Evolutionary conservation across 2,113 vertebrate genomes (phyloP).

Genomic region (Nyctereutes procyonoides): DNA sequence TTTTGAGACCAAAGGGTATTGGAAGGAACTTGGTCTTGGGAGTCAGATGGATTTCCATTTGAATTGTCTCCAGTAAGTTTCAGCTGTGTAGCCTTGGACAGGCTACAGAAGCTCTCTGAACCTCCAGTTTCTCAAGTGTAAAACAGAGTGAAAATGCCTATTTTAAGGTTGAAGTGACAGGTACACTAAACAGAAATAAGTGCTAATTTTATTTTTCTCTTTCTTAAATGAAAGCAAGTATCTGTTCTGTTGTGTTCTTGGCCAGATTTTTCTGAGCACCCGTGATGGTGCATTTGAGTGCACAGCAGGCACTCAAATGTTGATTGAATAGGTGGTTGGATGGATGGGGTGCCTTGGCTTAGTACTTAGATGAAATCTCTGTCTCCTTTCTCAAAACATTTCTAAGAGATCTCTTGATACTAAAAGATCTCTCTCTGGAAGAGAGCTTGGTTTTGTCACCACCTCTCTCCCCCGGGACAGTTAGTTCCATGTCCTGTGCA

Average conservation of each 20-base stretch:
- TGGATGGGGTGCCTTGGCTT: background rate
- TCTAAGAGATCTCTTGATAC: background rate
- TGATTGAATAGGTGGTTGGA: background rate
- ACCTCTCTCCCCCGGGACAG: background rate
- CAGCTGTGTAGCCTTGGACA: background rate
- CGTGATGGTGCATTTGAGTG: background rate
- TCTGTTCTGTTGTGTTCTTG: background rate
- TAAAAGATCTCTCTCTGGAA: too few species aligned
- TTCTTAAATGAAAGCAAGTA: background rate
- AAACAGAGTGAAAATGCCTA: background rate
- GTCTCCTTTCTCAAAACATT: background rate
- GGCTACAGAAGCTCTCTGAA: background rate
- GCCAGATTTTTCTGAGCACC: background rate
- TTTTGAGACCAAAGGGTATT: conserved; percentile 25
- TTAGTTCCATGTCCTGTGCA: background rate
- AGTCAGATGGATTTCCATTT: background rate
- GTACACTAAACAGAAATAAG: background rate
- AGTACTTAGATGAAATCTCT: background rate
- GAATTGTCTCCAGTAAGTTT: background rate
- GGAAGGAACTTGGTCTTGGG: background rate
- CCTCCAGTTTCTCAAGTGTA: background rate
- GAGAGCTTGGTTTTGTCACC: background rate
- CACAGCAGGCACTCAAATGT: background rate
- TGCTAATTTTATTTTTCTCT: background rate
- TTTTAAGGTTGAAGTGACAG: background rate